Evolutionary conservation across 1,140 invertebrate species (phyloP), one percentile per base, ranked within the genome.

Genomic region (Ectropis grisescens): DNA sequence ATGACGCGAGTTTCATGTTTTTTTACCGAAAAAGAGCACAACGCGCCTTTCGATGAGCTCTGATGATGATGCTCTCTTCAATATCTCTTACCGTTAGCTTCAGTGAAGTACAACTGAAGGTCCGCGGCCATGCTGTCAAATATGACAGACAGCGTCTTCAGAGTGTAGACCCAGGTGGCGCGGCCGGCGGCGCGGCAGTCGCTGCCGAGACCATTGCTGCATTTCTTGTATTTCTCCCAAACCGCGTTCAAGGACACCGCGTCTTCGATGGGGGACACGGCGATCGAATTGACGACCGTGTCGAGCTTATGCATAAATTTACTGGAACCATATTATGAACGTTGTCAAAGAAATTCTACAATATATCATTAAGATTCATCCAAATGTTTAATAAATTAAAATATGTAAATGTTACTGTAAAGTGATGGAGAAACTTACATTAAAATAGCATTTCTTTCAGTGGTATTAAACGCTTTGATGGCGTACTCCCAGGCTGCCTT

Each of bases 361-460:
- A n/a, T n/a, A n/a, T n/a, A n/a, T n/a, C n/a, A n/a, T n/a, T n/a
- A n/a, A n/a, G n/a, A n/a, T n/a, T n/a, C n/a, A n/a, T n/a, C n/a
- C n/a, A n/a, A n/a, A n/a, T n/a, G n/a, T n/a, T n/a, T n/a, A n/a
- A n/a, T n/a, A n/a, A n/a, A n/a, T n/a, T n/a, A n/a, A n/a, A n/a
- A n/a, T n/a, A n/a, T n/a, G n/a, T n/a, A n/a, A n/a, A n/a, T n/a
- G n/a, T n/a, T n/a, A n/a, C n/a, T n/a, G n/a, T n/a, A n/a, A n/a
- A n/a, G n/a, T n/a, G n/a, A n/a, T n/a, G n/a, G n/a, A n/a, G n/a
- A n/a, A n/a, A n/a, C n/a, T n/a, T 58, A 85, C 84, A 72, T 82
- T 6, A 82, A 51, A 31, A 84, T 81, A 11, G 69, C 37, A 49
- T 82, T 74, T 28, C 75, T 76, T 3, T 85, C 64, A n/a, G 74